Evolutionary conservation across 2,888 invertebrate species (phyloP).

Genomic region (Drosophila diplacantha): DNA sequence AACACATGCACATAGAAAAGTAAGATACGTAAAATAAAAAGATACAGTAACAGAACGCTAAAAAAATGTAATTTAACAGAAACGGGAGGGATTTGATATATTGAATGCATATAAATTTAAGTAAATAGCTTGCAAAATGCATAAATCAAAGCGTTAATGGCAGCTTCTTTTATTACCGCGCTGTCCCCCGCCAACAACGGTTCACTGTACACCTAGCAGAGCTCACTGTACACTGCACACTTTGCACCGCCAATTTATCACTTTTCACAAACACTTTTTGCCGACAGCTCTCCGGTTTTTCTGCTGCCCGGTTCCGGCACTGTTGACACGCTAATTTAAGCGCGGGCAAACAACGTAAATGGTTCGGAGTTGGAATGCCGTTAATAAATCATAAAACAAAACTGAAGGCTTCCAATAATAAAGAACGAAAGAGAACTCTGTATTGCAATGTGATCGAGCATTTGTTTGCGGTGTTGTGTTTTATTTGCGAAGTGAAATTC

Average conservation of each 20-base stretch:
- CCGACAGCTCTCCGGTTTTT: conserved; percentile 32
- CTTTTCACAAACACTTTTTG: conserved; percentile 58
- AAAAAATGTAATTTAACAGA: conserved; percentile 14
- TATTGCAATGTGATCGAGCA: conserved; percentile 17
- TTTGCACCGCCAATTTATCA: conserved; percentile 56
- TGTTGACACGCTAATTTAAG: conserved; percentile 59
- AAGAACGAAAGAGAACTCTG: conserved; percentile 21
- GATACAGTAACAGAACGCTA: background rate
- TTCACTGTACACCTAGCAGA: conserved; percentile 4
- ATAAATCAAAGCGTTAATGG: conserved; percentile 66
- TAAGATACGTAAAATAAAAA: background rate
- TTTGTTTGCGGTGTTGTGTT: conserved; percentile 61
- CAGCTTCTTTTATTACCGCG: conserved; percentile 49
- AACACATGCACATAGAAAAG: conserved; percentile 24
- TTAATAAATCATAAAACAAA: conserved; percentile 51
- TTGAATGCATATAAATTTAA: conserved; percentile 51
- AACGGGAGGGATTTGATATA: conserved; percentile 28
- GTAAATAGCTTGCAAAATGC: conserved; percentile 60
- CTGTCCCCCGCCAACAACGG: conserved; percentile 33
- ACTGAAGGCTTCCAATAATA: conserved; percentile 17
- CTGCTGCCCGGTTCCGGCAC: conserved; percentile 11
- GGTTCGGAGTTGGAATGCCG: conserved; percentile 40
- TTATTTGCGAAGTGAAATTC: conserved; percentile 22
- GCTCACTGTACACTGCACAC: conserved; percentile 50
- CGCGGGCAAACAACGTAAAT: conserved; percentile 49